Evolutionary conservation across 2,113 vertebrate genomes (phyloP), one percentile per base, ranked within the genome.

Genomic region (Manacus vitellinus): DNA sequence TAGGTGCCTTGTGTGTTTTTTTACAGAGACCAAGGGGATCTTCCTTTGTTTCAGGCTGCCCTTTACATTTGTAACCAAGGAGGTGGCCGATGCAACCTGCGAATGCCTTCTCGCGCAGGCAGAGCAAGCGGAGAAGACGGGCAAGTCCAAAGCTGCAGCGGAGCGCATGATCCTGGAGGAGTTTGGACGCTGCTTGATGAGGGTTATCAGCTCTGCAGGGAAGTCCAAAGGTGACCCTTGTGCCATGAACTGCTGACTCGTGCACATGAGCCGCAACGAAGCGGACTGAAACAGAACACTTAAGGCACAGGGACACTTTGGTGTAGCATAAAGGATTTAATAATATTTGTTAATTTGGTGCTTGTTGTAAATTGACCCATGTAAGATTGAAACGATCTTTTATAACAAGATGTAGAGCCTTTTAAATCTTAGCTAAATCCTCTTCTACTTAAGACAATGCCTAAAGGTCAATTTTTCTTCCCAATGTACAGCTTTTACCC

Each of bases 141-240:
- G 98, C 30, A 99, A 99, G 95, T 98, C 99, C 12, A 98, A 99
- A 96, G 98, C 98, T 7, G 98, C 98, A 5, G 99, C 99, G 0
- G 99, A 99, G 94, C 97, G 99, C 80, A 98, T 99, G 98, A 99
- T 99, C 95, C 98, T 99, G 95, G 99, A 99, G 96, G 99, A 99
- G 96, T 99, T 99, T n/a, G 99, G 99, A 87, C 99, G 99, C 91
- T 99, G 99, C 77, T 98, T 99, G 93, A 99, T 99, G 99, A 99
- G 99, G 65, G 99, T 99, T 74, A 99, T 99, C 96, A 99, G 97
- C 98, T 99, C 99, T 6, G 99, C 99, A 12, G 99, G 99, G 81
- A 99, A 99, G 97, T 99, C 99, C 71, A 99, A 99, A 98, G 98
- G 98, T 78, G 99, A 99, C 98, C 98, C 98, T 88, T 98, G 98